These are phyloP conservation scores for Leptocoma aspasia DNA, from an alignment of 2,113 vertebrate species.

Conservation along the genomic window DNA sequence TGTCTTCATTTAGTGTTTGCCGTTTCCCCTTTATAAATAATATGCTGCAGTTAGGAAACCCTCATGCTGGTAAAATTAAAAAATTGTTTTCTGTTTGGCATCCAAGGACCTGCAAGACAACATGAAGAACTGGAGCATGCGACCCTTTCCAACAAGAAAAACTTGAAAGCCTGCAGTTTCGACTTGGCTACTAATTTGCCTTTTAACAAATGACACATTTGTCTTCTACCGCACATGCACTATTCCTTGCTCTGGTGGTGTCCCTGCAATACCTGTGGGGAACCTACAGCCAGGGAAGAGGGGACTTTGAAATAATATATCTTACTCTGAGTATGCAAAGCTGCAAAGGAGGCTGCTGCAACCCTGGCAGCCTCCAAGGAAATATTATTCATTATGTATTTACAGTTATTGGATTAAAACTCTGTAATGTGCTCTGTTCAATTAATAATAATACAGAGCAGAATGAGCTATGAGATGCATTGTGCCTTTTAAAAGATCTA, in stretches of 20 bases:
- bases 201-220: slow-evolving; percentile 19
- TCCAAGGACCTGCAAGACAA: not conserved
- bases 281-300: not conserved
- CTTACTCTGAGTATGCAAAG: not conserved
- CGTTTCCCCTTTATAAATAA: slow-evolving; percentile 47
- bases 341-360: slow-evolving; percentile 6
- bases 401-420: slow-evolving; percentile 74
- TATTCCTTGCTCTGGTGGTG: not conserved
- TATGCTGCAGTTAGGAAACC: not conserved
- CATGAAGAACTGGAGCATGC: not conserved
- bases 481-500: slow-evolving; percentile 72
- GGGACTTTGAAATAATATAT: not conserved
- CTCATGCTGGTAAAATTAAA: slow-evolving; percentile 50
- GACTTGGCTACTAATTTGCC: not conserved
- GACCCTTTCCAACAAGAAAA: not conserved
- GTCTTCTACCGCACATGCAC: not conserved
- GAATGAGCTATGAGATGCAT: slow-evolving; percentile 69
- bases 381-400: slow-evolving; percentile 74
- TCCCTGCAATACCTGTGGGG: slow-evolving; percentile 2
- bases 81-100: not conserved
- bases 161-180: slow-evolving; percentile 14
- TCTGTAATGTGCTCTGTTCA: slow-evolving; percentile 70
- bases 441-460: slow-evolving; percentile 75
- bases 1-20: slow-evolving; percentile 33
- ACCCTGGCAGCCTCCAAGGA: slow-evolving; percentile 46